These are phyloP conservation scores for Euphonia xanthogaster DNA, from an alignment of 2,797 vertebrate species.

Conservation along the genomic window DNA sequence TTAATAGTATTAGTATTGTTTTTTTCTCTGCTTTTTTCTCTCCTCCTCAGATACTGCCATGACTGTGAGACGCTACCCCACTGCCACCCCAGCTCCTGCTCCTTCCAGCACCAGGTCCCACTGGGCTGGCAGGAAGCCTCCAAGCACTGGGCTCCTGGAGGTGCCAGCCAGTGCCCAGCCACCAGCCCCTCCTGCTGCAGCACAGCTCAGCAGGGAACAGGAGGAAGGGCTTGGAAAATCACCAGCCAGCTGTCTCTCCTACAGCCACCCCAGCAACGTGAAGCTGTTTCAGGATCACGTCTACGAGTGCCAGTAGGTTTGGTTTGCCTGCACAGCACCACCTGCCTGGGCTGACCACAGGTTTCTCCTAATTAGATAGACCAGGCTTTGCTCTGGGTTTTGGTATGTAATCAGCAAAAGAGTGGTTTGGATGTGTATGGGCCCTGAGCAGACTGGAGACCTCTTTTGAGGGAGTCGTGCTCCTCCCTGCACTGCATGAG, in stretches of 20 bases:
- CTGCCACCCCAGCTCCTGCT: conserved; percentile 65
- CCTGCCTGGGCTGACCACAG: neutral
- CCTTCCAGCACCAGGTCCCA: conserved; percentile 47
- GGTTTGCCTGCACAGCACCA: neutral
- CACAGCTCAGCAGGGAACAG: neutral
- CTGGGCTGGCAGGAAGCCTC: neutral
- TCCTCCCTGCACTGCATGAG: neutral
- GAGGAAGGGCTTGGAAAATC: neutral
- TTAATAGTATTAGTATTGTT: neutral
- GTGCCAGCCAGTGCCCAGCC: neutral
- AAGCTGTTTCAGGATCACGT: conserved; percentile 79
- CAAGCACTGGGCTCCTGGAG: conserved; percentile 31
- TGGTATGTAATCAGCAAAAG: neutral
- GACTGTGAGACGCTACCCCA: conserved; percentile 91
- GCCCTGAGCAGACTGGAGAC: rapidly evolving
- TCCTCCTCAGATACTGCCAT: conserved; percentile 81
- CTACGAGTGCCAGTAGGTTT: conserved; percentile 81
- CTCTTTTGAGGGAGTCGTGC: neutral
- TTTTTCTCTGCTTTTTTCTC: conserved; percentile 1
- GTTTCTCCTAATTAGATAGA: neutral
- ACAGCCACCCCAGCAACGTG: conserved; percentile 59
- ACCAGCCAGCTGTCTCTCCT: neutral
- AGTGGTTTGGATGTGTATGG: rapidly evolving
- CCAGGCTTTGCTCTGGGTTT: neutral
- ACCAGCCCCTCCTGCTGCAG: neutral